These are phyloP conservation scores for Siniperca undulata DNA, from an alignment of 2,797 vertebrate genomes.

Conservation along the genomic window DNA sequence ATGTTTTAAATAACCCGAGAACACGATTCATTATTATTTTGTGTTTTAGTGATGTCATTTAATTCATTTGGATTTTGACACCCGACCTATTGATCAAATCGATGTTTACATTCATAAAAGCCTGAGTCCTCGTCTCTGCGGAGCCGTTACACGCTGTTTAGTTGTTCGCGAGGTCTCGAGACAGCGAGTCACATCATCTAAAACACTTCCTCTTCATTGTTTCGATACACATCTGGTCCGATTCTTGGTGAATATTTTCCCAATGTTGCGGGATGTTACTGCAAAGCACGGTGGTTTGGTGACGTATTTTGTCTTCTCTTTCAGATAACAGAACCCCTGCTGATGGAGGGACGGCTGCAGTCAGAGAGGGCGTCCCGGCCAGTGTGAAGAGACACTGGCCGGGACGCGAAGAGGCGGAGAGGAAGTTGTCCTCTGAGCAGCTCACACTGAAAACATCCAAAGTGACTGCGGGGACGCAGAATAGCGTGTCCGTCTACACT, in stretches of 20 bases:
- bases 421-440: conserved; percentile 27
- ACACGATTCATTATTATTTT: too few relatives aligned
- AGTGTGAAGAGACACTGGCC: conserved; percentile 45
- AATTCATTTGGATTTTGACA: too few relatives aligned
- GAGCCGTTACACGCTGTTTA: too few relatives aligned
- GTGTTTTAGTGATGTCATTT: too few relatives aligned
- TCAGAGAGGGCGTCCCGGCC: neutral
- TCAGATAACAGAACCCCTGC: neutral
- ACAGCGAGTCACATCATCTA: too few relatives aligned
- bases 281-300: neutral
- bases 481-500: conserved; percentile 37
- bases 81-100: too few relatives aligned
- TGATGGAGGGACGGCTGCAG: neutral
- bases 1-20: too few relatives aligned
- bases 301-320: neutral
- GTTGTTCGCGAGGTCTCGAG: too few relatives aligned
- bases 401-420: neutral
- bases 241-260: neutral
- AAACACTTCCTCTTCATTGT: too few relatives aligned
- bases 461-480: neutral
- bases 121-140: too few relatives aligned
- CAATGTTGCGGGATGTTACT: neutral
- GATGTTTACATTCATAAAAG: too few relatives aligned
- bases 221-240: too few relatives aligned
- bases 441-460: conserved; percentile 2